These are phyloP conservation scores for Pemphigus obesinymphae DNA, from an alignment of 1,140 invertebrate genomes.

Conservation along the genomic window DNA sequence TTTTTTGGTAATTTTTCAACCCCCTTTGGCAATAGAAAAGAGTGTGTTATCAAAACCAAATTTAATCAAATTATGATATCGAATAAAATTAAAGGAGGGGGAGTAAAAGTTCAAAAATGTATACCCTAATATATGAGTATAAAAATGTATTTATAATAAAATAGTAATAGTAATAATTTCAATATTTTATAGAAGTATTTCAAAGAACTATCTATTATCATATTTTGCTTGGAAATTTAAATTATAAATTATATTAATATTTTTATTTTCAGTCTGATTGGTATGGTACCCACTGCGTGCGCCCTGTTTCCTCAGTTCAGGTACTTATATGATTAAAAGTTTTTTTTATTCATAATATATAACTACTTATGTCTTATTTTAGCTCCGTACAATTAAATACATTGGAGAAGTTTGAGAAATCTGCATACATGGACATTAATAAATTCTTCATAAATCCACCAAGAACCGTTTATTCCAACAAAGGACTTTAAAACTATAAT, in stretches of 20 bases:
- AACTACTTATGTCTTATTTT: constrained; percentile 46
- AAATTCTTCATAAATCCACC: constrained; percentile 60
- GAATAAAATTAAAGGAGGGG: too few relatives aligned
- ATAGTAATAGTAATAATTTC: too few relatives aligned
- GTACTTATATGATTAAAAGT: background rate
- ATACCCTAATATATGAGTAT: too few relatives aligned
- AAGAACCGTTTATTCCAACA: constrained; percentile 71
- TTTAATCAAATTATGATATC: too few relatives aligned
- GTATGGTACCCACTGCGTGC: constrained; percentile 91
- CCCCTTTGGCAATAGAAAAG: too few relatives aligned
- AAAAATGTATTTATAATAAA: too few relatives aligned
- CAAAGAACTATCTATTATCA: too few relatives aligned
- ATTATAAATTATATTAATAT: too few relatives aligned
- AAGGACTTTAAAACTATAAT: constrained; percentile 72
- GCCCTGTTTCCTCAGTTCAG: constrained; percentile 76
- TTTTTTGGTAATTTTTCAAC: too few relatives aligned
- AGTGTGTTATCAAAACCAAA: too few relatives aligned
- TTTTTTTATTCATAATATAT: background rate
- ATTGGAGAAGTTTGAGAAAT: constrained; percentile 65
- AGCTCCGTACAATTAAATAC: constrained; percentile 63
- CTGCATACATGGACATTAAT: constrained; percentile 64
- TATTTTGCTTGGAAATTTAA: background rate
- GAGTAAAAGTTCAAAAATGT: too few relatives aligned
- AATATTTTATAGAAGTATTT: too few relatives aligned
- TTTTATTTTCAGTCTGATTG: constrained; percentile 55